Base-by-base conservation (phyloP, 2,797 vertebrate genomes). In the Eospalax fontanierii region DNA sequence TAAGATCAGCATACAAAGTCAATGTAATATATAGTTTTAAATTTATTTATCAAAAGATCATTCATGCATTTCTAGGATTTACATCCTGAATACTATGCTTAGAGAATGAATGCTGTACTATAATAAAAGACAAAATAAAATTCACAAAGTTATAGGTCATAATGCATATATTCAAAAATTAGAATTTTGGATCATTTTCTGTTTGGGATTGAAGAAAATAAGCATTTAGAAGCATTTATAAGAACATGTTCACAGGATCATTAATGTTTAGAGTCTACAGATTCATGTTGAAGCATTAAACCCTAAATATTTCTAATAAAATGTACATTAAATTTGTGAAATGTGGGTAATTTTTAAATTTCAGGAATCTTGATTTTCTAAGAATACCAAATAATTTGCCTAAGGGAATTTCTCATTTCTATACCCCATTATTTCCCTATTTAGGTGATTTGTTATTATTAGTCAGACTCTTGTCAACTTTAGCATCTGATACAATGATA, bases 341-440 rank as follows among this genome's bases (percentile, higher is more conserved):
- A 85, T n/a, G 6, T 73, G 24, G 8, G 59, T 79, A 19, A 86
- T 19, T 73, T 95, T 92, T 90, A 87, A 89, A 66, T 94, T 91
- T 4, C 35, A 89, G 6, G 11, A 86, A 71, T 83, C 43, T 96
- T 40, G 43, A 84, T 90, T 24, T 43, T 50, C 28, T 16, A 80
- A 76, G 19, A 93, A 84, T 22, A 57, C 89, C 10, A 68, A 84
- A 73, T 87, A 87, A 65, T 74, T 84, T 83, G 26, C 82, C 22
- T 79, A 38, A 18, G 6, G 57, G 5, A 38, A 0, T 43, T 65
- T 91, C 10, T 95, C 1, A 43, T 3, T 80, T 90, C 57, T 80
- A 6, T 65, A 71, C 28, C 2, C 16, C 90, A 24, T 24, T 18
- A 66, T 6, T 61, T 81, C 4, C 5, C 33, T 54, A 63, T 65